Conservation (phyloP, 2,888 invertebrate species). For the Nudaria mundana region DNA sequence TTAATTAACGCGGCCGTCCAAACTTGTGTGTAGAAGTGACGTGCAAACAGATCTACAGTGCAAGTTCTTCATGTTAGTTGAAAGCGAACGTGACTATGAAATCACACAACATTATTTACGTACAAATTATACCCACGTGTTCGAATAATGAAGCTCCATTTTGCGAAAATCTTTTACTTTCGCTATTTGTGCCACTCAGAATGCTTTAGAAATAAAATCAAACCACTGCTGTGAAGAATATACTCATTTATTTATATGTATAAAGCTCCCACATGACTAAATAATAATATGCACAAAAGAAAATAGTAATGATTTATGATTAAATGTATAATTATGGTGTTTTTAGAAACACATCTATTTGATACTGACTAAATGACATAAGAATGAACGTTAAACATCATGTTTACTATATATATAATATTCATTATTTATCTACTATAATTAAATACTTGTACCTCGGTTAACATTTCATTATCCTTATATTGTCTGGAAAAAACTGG, state of each 20-base stretch:
- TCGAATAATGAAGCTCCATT: constrained; percentile 21
- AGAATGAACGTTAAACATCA: constrained; percentile 38
- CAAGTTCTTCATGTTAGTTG: constrained; percentile 27
- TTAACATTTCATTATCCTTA: constrained; percentile 46
- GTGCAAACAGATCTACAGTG: constrained; percentile 33
- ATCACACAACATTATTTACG: constrained; percentile 22
- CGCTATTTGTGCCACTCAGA: constrained; percentile 31
- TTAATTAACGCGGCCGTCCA: constrained; percentile 9
- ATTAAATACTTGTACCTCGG: constrained; percentile 58
- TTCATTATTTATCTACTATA: constrained; percentile 35
- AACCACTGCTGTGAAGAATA: constrained; percentile 70
- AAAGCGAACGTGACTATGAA: constrained; percentile 21
- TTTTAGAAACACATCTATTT: constrained; percentile 24
- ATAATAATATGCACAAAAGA: constrained; percentile 52
- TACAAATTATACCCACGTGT: constrained; percentile 32
- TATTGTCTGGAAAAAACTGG: constrained; percentile 53
- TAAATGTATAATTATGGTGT: constrained; percentile 28
- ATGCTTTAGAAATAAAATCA: constrained; percentile 63
- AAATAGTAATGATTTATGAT: constrained; percentile 38
- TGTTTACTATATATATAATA: constrained; percentile 37
- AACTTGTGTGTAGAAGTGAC: constrained; percentile 11
- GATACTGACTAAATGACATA: constrained; percentile 36
- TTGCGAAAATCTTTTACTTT: constrained; percentile 18
- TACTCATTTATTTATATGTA: constrained; percentile 69
- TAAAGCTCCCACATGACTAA: constrained; percentile 59